A percentile compares a stretch with the other conserved stretches of the same genome.
These are phyloP conservation scores for Phocoena phocoena DNA, from an alignment of 2,113 vertebrate species.

Conservation along the genomic window DNA sequence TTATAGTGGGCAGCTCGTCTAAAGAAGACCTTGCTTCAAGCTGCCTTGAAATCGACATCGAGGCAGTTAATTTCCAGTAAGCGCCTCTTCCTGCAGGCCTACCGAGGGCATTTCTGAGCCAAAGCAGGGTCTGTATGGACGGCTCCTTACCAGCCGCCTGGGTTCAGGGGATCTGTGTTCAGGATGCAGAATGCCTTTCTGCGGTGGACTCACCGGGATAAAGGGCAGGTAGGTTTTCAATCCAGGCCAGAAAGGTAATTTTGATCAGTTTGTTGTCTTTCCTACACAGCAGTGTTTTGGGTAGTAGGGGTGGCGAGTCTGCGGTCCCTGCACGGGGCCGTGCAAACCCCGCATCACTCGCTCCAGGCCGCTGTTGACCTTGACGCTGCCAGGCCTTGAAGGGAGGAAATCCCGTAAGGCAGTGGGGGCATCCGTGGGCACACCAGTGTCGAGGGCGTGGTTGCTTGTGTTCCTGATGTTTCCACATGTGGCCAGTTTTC, in stretches of 20 bases:
- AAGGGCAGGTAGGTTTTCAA: fast-evolving
- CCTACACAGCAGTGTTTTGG: fast-evolving
- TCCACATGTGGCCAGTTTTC: fast-evolving
- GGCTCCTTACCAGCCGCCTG: fast-evolving
- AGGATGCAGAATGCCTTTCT: background rate
- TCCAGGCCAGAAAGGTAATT: fast-evolving
- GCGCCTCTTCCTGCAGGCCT: fast-evolving
- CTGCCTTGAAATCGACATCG: fast-evolving
- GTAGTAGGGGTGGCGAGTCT: background rate
- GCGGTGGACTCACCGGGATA: fast-evolving
- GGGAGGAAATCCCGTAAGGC: fast-evolving
- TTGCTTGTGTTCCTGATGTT: fast-evolving
- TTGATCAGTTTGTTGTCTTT: fast-evolving
- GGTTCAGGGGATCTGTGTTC: background rate
- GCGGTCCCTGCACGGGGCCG: fast-evolving
- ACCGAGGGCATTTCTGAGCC: fast-evolving
- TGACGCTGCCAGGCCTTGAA: background rate
- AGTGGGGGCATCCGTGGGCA: fast-evolving
- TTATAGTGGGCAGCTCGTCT: fast-evolving
- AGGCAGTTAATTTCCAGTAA: fast-evolving
- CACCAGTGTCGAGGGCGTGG: fast-evolving
- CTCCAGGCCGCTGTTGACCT: fast-evolving
- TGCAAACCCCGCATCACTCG: fast-evolving
- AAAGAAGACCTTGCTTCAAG: background rate
- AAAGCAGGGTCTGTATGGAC: fast-evolving